Evolutionary conservation across 2,797 vertebrate species (phyloP), one percentile per base, ranked within the genome.

Genomic region (Anguilla anguilla): DNA sequence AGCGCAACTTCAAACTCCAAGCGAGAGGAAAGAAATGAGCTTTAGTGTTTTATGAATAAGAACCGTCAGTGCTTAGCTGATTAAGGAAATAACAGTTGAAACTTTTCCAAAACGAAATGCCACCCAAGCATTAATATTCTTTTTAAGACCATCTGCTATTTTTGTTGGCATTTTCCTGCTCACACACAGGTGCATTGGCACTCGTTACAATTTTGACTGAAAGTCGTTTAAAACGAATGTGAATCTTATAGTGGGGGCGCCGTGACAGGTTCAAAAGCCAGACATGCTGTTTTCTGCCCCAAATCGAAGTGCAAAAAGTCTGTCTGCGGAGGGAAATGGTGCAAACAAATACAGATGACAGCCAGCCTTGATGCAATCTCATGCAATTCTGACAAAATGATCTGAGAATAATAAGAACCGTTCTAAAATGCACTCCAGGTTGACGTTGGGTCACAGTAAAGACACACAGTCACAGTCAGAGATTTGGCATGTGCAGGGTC

Each of bases 351-450:
- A 79, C 90, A 81, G 83, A 87, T 86, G 87, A 88, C 85, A 82
- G 85, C 39, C 87, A 28, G 74, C 61, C 74, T 84, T 91, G 91
- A 93, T 88, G 91, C 89, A 93, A 92, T 86, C 86, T 61, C n/a
- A 85, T 91, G 90, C 79, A 92, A 92, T 86, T 53, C 57, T 79
- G 88, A 86, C 43, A 83, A 83, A 85, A 57, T 28, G 35, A 77
- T 84, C 61, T 72, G 59, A 84, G 55, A 35, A 82, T 7, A 87
- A 87, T n/a, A 86, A 89, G 89, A 90, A 84, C 13, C 49, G 2
- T 57, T 25, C 11, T 10, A 59, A 51, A 11, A 49, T 39, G 46
- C 28, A 88, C 51, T 82, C 83, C 53, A 79, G 25, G 51, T 85
- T 31, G 53, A 49, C 7, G 49, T 39, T 57, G 49, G 31, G 72